Conservation (phyloP, 2,888 invertebrate species). For the Sesamia inferens region DNA sequence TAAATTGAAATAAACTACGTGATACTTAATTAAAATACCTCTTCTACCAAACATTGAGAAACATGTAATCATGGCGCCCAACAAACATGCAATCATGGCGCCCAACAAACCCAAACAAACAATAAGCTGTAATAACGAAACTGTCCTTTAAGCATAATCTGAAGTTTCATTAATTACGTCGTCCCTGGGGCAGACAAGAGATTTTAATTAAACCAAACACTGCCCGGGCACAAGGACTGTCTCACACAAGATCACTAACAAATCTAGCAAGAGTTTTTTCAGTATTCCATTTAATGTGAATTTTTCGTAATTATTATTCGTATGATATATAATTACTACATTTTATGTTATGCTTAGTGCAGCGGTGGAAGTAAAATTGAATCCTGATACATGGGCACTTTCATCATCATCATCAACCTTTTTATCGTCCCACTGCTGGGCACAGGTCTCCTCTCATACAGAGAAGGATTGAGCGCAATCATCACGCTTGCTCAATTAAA, state of each 20-base stretch:
- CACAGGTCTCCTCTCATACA: too few relatives aligned
- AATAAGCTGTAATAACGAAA: conserved; percentile 59
- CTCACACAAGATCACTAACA: conserved; percentile 53
- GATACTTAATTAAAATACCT: background rate
- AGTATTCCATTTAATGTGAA: conserved; percentile 59
- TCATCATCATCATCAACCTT: too few relatives aligned
- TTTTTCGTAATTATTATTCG: conserved; percentile 17
- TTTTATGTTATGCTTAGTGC: conserved; percentile 18
- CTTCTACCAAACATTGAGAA: background rate
- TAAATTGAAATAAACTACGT: background rate
- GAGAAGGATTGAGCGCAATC: too few relatives aligned
- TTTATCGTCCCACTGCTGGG: too few relatives aligned
- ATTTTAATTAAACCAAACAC: conserved; percentile 78
- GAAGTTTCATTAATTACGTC: conserved; percentile 61
- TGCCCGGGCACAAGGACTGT: conserved; percentile 63
- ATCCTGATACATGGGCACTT: too few relatives aligned
- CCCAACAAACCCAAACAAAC: conserved; percentile 48
- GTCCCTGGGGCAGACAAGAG: conserved; percentile 58
- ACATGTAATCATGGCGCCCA: conserved; percentile 15
- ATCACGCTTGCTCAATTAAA: too few relatives aligned
- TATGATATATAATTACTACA: conserved; percentile 19
- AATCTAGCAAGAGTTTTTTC: conserved; percentile 57
- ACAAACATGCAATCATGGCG: conserved; percentile 22
- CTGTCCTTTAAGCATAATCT: conserved; percentile 51
- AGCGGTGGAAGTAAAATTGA: background rate